Evolutionary conservation across 2,797 vertebrate species (phyloP).

Genomic region (Meda fulgida): DNA sequence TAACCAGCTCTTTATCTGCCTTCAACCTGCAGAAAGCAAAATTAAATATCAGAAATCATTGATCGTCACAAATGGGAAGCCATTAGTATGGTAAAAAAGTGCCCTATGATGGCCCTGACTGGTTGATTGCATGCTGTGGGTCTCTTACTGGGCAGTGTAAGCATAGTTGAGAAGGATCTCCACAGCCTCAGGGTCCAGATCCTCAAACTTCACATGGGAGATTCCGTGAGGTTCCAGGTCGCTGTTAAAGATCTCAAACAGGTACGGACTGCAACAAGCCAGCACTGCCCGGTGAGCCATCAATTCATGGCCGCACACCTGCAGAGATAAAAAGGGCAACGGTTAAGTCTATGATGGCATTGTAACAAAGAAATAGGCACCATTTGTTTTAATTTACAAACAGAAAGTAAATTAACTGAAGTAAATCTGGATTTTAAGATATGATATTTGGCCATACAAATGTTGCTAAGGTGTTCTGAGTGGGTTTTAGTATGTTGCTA

Average conservation of each 20-base stretch:
- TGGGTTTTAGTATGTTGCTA: no score
- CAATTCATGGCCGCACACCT: constrained; percentile 98
- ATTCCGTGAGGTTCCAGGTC: constrained; percentile 91
- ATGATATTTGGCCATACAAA: background rate
- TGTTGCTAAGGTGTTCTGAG: background rate
- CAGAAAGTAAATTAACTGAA: background rate
- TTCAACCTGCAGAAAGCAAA: constrained; percentile 82
- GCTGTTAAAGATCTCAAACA: constrained; percentile 99
- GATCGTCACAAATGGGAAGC: background rate
- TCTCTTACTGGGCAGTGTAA: constrained; percentile 96
- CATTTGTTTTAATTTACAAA: background rate
- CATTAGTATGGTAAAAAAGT: background rate
- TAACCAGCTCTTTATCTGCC: constrained; percentile 95
- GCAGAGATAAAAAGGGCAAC: constrained; percentile 29
- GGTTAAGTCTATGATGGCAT: background rate
- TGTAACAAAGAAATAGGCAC: background rate
- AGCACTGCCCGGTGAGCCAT: constrained; percentile 95
- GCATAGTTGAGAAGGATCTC: constrained; percentile 97
- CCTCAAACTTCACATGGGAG: constrained; percentile 96
- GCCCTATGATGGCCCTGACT: background rate
- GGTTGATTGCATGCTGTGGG: background rate
- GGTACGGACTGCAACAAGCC: constrained; percentile 97
- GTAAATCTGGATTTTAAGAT: background rate
- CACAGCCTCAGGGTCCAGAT: constrained; percentile 95
- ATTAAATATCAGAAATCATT: background rate